Evolutionary conservation across 2,888 invertebrate species (phyloP).

Genomic region (Eilema depressum): DNA sequence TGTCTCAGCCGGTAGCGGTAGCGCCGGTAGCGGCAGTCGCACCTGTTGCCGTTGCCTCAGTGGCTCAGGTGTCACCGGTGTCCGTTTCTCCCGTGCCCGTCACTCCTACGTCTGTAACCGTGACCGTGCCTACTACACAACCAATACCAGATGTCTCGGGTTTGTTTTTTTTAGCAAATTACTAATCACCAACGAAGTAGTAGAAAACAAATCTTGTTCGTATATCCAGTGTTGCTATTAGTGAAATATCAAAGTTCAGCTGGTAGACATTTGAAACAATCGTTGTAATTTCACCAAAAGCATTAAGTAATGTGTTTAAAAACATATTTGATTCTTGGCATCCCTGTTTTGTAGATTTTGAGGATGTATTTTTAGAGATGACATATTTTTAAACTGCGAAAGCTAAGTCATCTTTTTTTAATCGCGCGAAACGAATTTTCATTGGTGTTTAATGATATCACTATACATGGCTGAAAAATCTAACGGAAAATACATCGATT

Average conservation of each 20-base stretch:
- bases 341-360: not conserved
- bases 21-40: conserved; percentile 49
- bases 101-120: conserved; percentile 54
- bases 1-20: conserved; percentile 69
- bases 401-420: not conserved
- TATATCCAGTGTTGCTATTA: not conserved
- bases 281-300: not conserved
- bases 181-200: not conserved
- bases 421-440: not conserved
- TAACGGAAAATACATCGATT: too few species aligned
- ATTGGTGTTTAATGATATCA: too few species aligned
- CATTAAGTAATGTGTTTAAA: not conserved
- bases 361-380: not conserved
- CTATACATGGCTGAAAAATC: too few species aligned
- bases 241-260: not conserved
- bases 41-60: conserved; percentile 52
- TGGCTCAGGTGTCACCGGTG: conserved; percentile 53
- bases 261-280: not conserved
- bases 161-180: conserved; percentile 46
- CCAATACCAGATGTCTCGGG: conserved; percentile 66
- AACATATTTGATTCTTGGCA: not conserved
- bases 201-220: not conserved
- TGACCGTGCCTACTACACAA: conserved; percentile 54
- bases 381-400: not conserved
- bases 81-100: conserved; percentile 60